Percentiles rank a stretch among this genome's conserved stretches.
phyloP scores from a whole-genome alignment of 2,113 vertebrate species.

The Megaleporinus macrocephalus region DNA sequence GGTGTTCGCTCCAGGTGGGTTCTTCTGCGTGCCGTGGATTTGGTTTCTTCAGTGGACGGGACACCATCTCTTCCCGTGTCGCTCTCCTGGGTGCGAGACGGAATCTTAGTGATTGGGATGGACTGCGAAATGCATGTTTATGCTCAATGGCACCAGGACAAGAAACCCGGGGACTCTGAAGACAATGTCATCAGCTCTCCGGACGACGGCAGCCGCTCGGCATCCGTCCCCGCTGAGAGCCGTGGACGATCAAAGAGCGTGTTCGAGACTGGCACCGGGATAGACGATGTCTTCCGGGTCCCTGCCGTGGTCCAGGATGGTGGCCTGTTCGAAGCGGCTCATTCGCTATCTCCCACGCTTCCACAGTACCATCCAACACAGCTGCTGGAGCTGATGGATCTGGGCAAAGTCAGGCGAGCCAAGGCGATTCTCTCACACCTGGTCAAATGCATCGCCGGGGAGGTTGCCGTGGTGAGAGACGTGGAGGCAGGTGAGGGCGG shows the following conservation, averaged over 20 bases:
- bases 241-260: slow-evolving; percentile 83
- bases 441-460: slow-evolving; percentile 97
- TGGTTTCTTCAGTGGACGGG: slow-evolving; percentile 94
- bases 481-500: slow-evolving; percentile 89
- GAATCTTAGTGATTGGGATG: slow-evolving; percentile 97
- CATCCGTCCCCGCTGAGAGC: slow-evolving; percentile 74
- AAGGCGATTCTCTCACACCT: slow-evolving; percentile 97
- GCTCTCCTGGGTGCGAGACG: slow-evolving; percentile 96
- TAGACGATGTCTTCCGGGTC: slow-evolving; percentile 90
- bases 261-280: slow-evolving; percentile 81
- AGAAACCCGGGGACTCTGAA: slow-evolving; percentile 82
- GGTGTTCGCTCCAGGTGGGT: slow-evolving; percentile 96
- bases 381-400: slow-evolving; percentile 94
- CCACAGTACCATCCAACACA: slow-evolving; percentile 98
- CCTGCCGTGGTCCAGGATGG: slow-evolving; percentile 93
- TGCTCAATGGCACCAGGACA: slow-evolving; percentile 93
- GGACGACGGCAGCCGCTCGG: slow-evolving; percentile 72
- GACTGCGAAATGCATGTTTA: slow-evolving; percentile 99
- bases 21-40: slow-evolving; percentile 89
- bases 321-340: slow-evolving; percentile 96
- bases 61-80: slow-evolving; percentile 95
- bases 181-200: slow-evolving; percentile 69
- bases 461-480: slow-evolving; percentile 94
- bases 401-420: slow-evolving; percentile 93
- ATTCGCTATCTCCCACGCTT: slow-evolving; percentile 93